phyloP scores from a whole-genome alignment of 2,113 vertebrate genomes.

The human (Homo sapiens) region GRCh38 chr16:73770001-73770500 shows the following conservation, averaged over 20 bases:
- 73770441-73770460: not conserved
- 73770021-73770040: not conserved
- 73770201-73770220: not conserved
- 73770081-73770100: not conserved
- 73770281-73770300: not conserved
- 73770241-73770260: not conserved
- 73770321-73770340: not conserved
- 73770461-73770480: not conserved
- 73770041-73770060: not conserved
- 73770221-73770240: not conserved
- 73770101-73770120: not conserved
- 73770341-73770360: not conserved
- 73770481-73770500: not conserved
- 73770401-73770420: not conserved
- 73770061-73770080: not conserved
- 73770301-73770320: not conserved
- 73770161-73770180: not conserved
- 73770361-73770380: not conserved
- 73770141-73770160: not conserved
- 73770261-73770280: not conserved
- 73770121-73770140: not conserved
- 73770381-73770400: not conserved
- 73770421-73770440: not conserved
- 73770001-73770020: not conserved
- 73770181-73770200: not conserved